phyloP scores from a whole-genome alignment of 37 sponge, comb jelly and placozoan species.

The Oscarella lobularis region DNA sequence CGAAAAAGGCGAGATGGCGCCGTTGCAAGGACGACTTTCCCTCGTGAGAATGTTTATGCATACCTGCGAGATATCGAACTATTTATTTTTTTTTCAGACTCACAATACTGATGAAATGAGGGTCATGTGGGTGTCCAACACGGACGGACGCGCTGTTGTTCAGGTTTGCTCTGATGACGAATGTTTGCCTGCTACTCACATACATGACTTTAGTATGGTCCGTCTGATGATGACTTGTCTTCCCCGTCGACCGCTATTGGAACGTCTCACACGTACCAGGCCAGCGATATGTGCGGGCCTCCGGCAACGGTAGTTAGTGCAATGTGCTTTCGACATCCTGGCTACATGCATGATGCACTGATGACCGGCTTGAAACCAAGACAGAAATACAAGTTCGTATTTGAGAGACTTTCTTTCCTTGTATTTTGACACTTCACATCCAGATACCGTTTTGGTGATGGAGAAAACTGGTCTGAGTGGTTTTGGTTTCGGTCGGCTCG shows the following conservation, averaged over 20 bases:
- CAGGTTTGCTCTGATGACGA: too few species aligned
- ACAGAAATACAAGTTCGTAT: conserved; percentile 27
- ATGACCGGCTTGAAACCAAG: conserved; percentile 16
- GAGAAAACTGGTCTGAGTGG: background rate
- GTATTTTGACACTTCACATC: too few species aligned
- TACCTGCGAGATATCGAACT: too few species aligned
- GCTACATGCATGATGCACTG: conserved; percentile 37
- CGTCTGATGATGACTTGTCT: background rate
- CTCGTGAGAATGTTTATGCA: too few species aligned
- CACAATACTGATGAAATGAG: background rate
- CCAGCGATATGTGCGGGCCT: conserved; percentile 39
- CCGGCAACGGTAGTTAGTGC: conserved; percentile 23
- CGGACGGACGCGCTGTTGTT: background rate
- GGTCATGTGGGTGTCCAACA: background rate
- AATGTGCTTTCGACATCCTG: conserved; percentile 19
- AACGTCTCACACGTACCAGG: conserved; percentile 18
- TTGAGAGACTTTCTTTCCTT: too few species aligned
- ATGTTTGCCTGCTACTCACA: too few species aligned
- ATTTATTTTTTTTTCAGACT: too few species aligned
- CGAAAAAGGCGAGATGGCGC: background rate
- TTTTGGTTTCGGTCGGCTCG: background rate
- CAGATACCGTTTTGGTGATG: background rate
- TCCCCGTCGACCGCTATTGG: conserved; percentile 14
- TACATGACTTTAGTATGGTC: too few species aligned
- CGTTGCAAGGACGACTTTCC: background rate